Conservation (phyloP, 1,140 invertebrate species). For the Trialeurodes vaporariorum region DNA sequence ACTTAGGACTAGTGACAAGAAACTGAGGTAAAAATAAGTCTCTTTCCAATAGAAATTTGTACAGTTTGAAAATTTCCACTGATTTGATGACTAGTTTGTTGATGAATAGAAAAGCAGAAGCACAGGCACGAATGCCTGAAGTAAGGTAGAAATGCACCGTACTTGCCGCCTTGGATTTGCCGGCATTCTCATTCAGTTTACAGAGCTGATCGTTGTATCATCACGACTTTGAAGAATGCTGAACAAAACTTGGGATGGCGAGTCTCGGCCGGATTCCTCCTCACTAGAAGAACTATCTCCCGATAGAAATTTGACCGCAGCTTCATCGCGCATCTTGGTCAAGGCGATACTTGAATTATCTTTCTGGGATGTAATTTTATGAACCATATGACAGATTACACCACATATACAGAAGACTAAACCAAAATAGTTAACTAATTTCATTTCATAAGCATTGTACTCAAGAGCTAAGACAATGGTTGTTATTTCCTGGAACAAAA, state of each 20-base stretch:
- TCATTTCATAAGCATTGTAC: conserved; percentile 74
- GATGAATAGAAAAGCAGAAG: too few relatives aligned
- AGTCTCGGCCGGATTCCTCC: background rate
- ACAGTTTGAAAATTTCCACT: too few relatives aligned
- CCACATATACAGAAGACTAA: conserved; percentile 78
- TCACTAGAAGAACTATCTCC: background rate
- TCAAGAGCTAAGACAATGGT: conserved; percentile 74
- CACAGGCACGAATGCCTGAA: too few relatives aligned
- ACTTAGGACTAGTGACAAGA: too few relatives aligned
- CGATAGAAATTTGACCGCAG: background rate
- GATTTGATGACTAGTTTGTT: too few relatives aligned
- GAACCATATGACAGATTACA: conserved; percentile 72
- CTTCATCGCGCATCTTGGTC: background rate
- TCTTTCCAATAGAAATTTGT: too few relatives aligned
- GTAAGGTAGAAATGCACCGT: too few relatives aligned
- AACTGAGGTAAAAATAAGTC: too few relatives aligned
- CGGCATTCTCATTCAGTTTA: too few relatives aligned
- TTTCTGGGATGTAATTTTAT: conserved; percentile 42
- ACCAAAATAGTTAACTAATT: conserved; percentile 69
- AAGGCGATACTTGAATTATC: background rate
- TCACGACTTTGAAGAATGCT: background rate
- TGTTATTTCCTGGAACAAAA: conserved; percentile 69
- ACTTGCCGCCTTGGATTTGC: too few relatives aligned
- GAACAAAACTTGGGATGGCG: background rate
- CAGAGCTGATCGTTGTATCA: too few relatives aligned